A percentile compares a stretch with the other conserved stretches of the same genome.
phyloP scores from a whole-genome alignment of 2,888 invertebrate species.

The Pterostichus madidus region DNA sequence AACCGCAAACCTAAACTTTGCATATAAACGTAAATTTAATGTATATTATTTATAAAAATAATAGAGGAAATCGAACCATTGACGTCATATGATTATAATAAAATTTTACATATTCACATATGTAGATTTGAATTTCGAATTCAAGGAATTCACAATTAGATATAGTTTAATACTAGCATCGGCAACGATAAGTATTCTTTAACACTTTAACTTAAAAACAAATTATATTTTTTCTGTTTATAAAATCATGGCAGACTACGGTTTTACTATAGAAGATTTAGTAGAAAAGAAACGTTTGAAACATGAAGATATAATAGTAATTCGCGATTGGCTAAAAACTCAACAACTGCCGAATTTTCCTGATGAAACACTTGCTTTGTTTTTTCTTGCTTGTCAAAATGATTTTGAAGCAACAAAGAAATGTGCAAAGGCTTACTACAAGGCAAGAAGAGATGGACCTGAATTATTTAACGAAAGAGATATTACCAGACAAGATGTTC shows the following conservation, averaged over 20 bases:
- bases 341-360: slow-evolving; percentile 71
- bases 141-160: slow-evolving; percentile 16
- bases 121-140: slow-evolving; percentile 4
- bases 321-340: slow-evolving; percentile 72
- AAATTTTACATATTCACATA: not conserved
- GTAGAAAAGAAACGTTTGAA: slow-evolving; percentile 71
- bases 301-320: slow-evolving; percentile 71
- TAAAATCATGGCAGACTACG: slow-evolving; percentile 50
- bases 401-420: slow-evolving; percentile 80
- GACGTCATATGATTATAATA: slow-evolving; percentile 4
- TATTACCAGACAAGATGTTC: slow-evolving; percentile 74
- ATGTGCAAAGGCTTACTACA: slow-evolving; percentile 84
- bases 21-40: too few relatives aligned
- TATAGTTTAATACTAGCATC: not conserved
- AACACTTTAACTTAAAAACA: too few relatives aligned
- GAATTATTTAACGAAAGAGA: slow-evolving; percentile 83
- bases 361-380: slow-evolving; percentile 60
- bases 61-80: not conserved
- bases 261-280: slow-evolving; percentile 72
- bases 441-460: slow-evolving; percentile 80
- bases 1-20: too few relatives aligned
- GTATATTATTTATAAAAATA: too few relatives aligned
- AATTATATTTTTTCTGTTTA: too few relatives aligned
- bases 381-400: slow-evolving; percentile 71
- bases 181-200: not conserved